phyloP scores from a whole-genome alignment of 2,888 invertebrate species.

The Leptarthrus brevirostris region DNA sequence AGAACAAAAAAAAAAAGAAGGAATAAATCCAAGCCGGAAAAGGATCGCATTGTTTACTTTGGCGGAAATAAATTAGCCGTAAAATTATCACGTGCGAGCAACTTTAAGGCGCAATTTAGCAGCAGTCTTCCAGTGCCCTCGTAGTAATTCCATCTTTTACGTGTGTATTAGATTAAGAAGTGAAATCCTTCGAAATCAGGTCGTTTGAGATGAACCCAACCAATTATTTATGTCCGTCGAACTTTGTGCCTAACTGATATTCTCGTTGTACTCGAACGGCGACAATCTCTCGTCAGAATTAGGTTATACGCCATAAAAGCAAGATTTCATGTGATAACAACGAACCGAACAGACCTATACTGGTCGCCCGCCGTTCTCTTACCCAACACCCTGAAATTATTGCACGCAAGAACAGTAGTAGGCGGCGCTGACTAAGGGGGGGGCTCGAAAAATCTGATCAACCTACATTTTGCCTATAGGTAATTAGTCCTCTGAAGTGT shows the following conservation, averaged over 20 bases:
- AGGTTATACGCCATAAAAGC: not conserved
- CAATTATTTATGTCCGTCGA: not conserved
- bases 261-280: not conserved
- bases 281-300: not conserved
- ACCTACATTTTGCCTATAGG: slow-evolving; percentile 16
- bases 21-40: no score
- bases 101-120: not conserved
- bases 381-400: not conserved
- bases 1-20: no score
- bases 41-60: not conserved
- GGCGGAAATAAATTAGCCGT: not conserved
- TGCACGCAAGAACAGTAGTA: not conserved
- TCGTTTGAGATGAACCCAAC: not conserved
- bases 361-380: not conserved
- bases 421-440: not conserved
- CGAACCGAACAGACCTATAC: not conserved
- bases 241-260: not conserved
- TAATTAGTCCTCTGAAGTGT: slow-evolving; percentile 12
- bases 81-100: not conserved
- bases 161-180: no score
- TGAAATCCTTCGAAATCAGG: not conserved
- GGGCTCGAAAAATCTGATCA: slow-evolving; percentile 21
- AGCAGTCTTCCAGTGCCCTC: no score
- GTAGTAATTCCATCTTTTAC: no score
- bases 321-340: not conserved